Conservation (phyloP, 2,797 vertebrate species). For the Echiichthys vipera region DNA sequence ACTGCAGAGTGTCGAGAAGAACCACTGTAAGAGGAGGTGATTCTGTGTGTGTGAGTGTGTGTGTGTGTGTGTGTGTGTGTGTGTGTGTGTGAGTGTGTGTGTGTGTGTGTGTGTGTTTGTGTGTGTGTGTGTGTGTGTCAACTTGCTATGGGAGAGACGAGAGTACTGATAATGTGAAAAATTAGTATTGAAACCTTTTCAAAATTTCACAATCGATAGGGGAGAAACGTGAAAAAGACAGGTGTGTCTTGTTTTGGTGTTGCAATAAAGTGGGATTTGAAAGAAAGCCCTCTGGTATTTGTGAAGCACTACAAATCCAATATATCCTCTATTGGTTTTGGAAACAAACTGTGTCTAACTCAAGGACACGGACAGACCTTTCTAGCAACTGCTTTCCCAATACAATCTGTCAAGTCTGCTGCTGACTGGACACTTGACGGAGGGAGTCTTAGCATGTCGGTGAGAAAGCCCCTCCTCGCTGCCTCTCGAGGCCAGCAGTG, state of each 20-base stretch:
- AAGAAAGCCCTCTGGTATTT: background rate
- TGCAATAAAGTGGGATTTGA: background rate
- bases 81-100: too few relatives aligned
- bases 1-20: too few relatives aligned
- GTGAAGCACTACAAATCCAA: background rate
- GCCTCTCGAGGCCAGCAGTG: slow-evolving; percentile 44
- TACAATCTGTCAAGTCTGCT: slow-evolving; percentile 41
- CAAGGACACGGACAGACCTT: slow-evolving; percentile 23
- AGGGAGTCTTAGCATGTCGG: slow-evolving; percentile 53
- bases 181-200: too few relatives aligned
- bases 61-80: too few relatives aligned
- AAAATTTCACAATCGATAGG: too few relatives aligned
- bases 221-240: too few relatives aligned
- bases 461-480: slow-evolving; percentile 65
- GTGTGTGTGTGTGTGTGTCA: too few relatives aligned
- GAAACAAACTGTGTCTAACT: background rate
- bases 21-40: too few relatives aligned
- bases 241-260: background rate
- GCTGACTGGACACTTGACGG: slow-evolving; percentile 52
- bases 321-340: background rate
- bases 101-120: too few relatives aligned
- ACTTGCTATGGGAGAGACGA: too few relatives aligned
- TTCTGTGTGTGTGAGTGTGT: too few relatives aligned
- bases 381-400: background rate
- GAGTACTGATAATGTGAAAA: too few relatives aligned